phyloP scores from a whole-genome alignment of 1,140 invertebrate genomes.

The Euschistus heros region DNA sequence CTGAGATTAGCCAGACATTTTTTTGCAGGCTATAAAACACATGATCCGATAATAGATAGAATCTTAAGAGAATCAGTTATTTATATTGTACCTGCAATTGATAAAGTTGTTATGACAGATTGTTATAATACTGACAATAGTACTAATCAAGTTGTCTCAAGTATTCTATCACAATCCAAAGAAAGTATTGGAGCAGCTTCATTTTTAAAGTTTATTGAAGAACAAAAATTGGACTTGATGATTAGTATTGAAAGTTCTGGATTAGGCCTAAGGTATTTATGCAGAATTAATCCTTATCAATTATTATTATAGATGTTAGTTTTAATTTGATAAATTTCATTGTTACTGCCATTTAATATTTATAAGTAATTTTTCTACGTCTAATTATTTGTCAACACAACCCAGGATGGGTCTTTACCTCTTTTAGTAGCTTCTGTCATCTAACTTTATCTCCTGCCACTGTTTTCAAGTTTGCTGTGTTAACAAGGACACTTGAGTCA shows the following conservation, averaged over 20 bases:
- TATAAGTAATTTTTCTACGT: no score
- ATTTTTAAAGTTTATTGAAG: slow-evolving; percentile 19
- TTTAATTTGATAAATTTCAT: no score
- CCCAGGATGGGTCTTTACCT: no score
- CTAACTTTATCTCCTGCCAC: no score
- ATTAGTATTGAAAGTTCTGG: slow-evolving; percentile 52
- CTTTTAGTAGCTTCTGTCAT: no score
- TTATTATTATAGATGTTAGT: no score
- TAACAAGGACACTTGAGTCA: no score
- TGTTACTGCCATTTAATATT: no score
- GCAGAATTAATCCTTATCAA: no score
- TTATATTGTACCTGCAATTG: slow-evolving; percentile 57
- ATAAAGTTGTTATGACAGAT: slow-evolving; percentile 21
- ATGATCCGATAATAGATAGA: slow-evolving; percentile 48
- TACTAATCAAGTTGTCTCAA: neutral
- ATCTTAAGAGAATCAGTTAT: slow-evolving; percentile 62
- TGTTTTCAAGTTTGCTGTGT: no score
- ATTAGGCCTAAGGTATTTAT: slow-evolving; percentile 42
- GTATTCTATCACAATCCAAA: neutral
- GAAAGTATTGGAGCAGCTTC: neutral
- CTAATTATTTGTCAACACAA: no score
- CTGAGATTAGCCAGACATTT: slow-evolving; percentile 74
- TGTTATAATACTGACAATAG: slow-evolving; percentile 19
- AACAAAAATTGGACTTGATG: slow-evolving; percentile 44
- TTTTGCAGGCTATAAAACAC: slow-evolving; percentile 51